Base-by-base conservation (phyloP, 2,888 invertebrate species). In the Leptopilina drosophilae region DNA sequence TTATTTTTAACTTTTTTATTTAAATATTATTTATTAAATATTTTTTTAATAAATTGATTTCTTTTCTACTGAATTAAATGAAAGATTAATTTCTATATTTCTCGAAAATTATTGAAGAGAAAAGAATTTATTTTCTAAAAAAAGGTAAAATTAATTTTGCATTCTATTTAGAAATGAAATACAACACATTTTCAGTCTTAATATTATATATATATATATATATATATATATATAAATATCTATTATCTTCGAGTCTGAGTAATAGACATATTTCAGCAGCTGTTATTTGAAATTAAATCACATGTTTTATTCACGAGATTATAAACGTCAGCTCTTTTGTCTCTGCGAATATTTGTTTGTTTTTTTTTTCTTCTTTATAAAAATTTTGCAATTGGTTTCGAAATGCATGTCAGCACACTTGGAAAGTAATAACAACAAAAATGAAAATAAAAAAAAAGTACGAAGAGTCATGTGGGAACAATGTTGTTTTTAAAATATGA, bases 291-390 rank as follows among this genome's bases (percentile, higher is more conserved):
- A 56, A 73, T 73, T 73, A 56, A 56, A 73, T 73, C 56, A 73
- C 56, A 73, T 73, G 56, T 73, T 73, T 73, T 73, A 73, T 73
- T 73, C 73, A 73, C 56, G 73, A 73, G 56, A 56, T 73, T 56
- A 73, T 56, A 73, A 56, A 73, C 33, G 73, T 73, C 56, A 56
- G 26, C 40, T 33, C 73, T 33, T 26, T 73, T 14, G 49, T 49
- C 12, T 49, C 33, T 33, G 56, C 8, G 42, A 56, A 59, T 56
- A n/a, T 56, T 53, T 56, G 12, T 40, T 56, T n/a, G 12, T 40
- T 56, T n/a, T 33, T 59, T 59, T 33, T 56, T 73, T 73, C 26
- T 33, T 56, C 14, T 56, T 33, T 33, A 64, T 64, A 64, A 9
- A 26, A 9, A 69, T 73, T 59, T 73, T 26, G 56, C 26, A 69